Percentiles rank a stretch among this genome's conserved stretches.
Conservation (phyloP, 2,797 vertebrate species). For the Parauchenoglanis punctatus region DNA sequence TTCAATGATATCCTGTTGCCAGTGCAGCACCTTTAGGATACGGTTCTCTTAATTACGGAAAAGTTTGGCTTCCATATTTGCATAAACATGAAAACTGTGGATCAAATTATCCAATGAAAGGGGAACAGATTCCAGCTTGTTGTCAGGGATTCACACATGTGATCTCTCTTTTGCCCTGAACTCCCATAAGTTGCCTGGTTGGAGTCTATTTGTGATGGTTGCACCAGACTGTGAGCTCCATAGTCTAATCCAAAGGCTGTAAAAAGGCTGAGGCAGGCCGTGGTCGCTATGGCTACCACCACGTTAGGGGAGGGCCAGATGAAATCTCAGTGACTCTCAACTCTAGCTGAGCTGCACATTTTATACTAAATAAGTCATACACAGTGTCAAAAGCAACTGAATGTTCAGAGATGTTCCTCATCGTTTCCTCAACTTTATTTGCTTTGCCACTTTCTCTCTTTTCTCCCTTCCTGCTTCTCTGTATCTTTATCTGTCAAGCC, state of each 20-base stretch:
- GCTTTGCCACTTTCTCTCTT: background rate
- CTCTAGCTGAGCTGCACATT: slow-evolving; percentile 1
- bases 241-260: slow-evolving; percentile 38
- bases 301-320: slow-evolving; percentile 23
- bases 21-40: background rate
- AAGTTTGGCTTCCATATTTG: background rate
- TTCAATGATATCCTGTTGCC: background rate
- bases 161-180: background rate
- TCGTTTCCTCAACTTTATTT: background rate
- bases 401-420: background rate
- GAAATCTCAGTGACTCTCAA: slow-evolving; percentile 11
- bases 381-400: background rate
- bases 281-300: slow-evolving; percentile 40
- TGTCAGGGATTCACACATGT: background rate
- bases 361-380: slow-evolving; percentile 10
- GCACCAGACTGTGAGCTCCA: slow-evolving; percentile 23
- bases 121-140: background rate
- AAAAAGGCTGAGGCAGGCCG: slow-evolving; percentile 23
- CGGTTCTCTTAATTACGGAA: background rate
- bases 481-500: no score
- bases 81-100: background rate
- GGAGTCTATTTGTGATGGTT: slow-evolving; percentile 21
- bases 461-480: background rate
- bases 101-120: background rate
- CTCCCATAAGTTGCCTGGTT: slow-evolving; percentile 6